Conservation (phyloP, 2,113 vertebrate species). For the Hemiscyllium ocellatum region DNA sequence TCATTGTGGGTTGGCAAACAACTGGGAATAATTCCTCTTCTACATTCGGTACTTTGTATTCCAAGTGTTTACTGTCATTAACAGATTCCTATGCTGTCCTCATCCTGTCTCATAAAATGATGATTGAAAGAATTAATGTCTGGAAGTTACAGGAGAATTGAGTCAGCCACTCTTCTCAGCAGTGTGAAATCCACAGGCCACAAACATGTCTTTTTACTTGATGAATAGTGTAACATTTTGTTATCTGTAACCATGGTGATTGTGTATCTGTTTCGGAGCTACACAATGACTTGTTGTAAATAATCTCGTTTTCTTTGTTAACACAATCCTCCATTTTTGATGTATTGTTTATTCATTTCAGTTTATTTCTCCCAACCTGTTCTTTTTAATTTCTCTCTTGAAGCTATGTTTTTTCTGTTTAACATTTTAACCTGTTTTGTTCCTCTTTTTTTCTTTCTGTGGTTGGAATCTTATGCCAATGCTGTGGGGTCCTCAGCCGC, state of each 20-base stretch:
- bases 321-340: neutral
- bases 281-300: neutral
- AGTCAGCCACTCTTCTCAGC: neutral
- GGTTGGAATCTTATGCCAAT: neutral
- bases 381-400: neutral
- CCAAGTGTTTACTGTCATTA: neutral
- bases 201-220: neutral
- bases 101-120: neutral
- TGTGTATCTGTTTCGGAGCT: neutral
- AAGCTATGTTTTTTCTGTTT: neutral
- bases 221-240: neutral
- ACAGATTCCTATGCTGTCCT: neutral
- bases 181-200: neutral
- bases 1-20: neutral
- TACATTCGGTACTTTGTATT: neutral
- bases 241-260: neutral
- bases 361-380: neutral
- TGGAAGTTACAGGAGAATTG: neutral
- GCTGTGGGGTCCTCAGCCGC: too few relatives aligned
- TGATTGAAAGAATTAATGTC: neutral
- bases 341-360: neutral
- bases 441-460: neutral
- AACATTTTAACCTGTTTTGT: neutral
- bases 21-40: neutral
- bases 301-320: neutral